Conservation (phyloP, 2,888 invertebrate genomes). For the Ichneumon xanthorius region DNA sequence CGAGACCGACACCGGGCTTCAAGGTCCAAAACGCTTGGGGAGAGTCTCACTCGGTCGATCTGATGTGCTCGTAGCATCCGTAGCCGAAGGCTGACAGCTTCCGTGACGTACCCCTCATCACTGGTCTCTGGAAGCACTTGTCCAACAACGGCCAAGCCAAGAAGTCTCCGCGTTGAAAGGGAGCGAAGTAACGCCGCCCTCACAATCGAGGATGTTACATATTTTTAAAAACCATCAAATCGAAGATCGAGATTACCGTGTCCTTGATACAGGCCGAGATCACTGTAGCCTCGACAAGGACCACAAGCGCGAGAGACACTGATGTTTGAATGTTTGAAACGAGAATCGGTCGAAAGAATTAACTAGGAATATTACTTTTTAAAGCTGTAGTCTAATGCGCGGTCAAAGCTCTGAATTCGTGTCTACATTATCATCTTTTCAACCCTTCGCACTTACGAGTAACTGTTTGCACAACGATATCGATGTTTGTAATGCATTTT, state of each 20-base stretch:
- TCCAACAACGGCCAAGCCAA: conserved; percentile 75
- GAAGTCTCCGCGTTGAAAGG: conserved; percentile 58
- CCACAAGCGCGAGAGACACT: conserved; percentile 10
- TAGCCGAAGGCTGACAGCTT: conserved; percentile 80
- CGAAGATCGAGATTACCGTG: neutral
- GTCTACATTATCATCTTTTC: neutral
- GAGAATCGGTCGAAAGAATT: neutral
- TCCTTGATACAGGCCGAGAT: neutral
- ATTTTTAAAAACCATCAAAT: neutral
- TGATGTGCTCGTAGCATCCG: conserved; percentile 82
- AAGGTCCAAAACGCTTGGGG: conserved; percentile 81
- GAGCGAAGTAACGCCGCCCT: neutral
- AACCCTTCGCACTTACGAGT: neutral
- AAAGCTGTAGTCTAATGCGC: neutral
- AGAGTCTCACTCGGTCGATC: conserved; percentile 79
- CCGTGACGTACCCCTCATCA: conserved; percentile 81
- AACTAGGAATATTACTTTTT: neutral
- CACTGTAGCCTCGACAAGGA: conserved; percentile 11
- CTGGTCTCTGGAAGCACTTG: conserved; percentile 81
- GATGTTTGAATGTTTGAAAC: neutral
- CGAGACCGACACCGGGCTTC: conserved; percentile 77
- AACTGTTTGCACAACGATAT: neutral
- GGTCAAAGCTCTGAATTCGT: neutral
- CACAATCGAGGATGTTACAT: neutral
- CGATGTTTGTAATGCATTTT: neutral